Evolutionary conservation across 2,888 invertebrate genomes (phyloP), one percentile per base, ranked within the genome.

Genomic region (Helicoverpa assulta): DNA sequence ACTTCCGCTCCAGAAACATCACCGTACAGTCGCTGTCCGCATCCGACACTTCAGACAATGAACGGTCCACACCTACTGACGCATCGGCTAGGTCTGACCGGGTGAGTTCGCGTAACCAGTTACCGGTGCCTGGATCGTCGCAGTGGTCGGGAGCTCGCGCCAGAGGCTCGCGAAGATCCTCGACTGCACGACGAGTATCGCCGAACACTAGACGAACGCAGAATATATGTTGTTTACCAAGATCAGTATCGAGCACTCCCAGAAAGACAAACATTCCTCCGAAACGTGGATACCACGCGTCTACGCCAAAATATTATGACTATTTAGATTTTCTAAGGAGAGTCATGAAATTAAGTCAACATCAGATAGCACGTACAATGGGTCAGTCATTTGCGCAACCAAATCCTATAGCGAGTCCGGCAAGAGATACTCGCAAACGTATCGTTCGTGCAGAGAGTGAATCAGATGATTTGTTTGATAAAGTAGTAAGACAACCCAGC

Each of bases 401-500:
- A 40, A 40, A 10, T 12, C 40, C 40, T 40, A 12, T 40, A 47
- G n/a, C n/a, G 43, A 43, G 16, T 5, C 5, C 16, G 5, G 16
- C 43, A 47, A 47, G 47, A n/a, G 47, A 16, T 6, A n/a, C n/a
- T n/a, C 47, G 6, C 5, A 5, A 7, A 1, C 47, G n/a, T 16
- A n/a, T 2, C 5, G 6, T 47, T 47, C 16, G n/a, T n/a, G 1
- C 47, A n/a, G 47, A 47, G 6, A 5, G 47, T n/a, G 6, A 5
- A n/a, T 47, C 47, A n/a, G 47, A 47, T 16, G 47, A 47, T 47
- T 47, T n/a, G 47, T 47, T 47, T 47, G 47, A 47, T n/a, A n/a
- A 16, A n/a, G 6, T n/a, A 47, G 40, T 40, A 40, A 40, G 14
- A 5, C 47, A 16, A 47, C 47, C 47, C n/a, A 47, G 47, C 12